These are phyloP conservation scores for Urocitellus parryii DNA, from an alignment of 2,113 vertebrate species.

Conservation along the genomic window DNA sequence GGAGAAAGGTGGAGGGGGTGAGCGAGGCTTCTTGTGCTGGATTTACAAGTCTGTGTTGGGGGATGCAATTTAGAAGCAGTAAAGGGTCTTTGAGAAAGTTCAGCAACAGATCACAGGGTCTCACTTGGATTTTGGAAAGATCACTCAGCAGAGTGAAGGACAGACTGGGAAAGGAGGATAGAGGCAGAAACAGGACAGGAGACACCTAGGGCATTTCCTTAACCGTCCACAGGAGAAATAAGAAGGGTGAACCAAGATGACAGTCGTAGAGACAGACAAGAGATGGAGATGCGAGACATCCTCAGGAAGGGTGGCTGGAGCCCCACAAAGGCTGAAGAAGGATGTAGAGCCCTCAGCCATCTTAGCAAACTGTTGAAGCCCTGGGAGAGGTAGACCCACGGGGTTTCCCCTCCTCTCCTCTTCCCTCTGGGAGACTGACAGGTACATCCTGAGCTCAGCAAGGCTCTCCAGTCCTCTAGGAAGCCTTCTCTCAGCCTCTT, in stretches of 20 bases:
- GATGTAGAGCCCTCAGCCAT: not conserved
- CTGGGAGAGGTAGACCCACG: fast-evolving
- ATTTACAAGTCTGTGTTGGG: not conserved
- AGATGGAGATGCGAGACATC: fast-evolving
- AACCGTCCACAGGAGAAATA: fast-evolving
- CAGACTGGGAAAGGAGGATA: not conserved
- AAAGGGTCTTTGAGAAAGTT: not conserved
- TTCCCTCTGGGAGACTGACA: fast-evolving
- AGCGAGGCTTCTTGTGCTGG: not conserved
- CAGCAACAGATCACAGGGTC: not conserved
- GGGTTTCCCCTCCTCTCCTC: not conserved
- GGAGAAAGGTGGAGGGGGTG: not conserved
- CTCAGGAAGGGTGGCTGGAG: too few species aligned
- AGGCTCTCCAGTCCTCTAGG: not conserved
- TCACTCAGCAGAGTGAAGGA: not conserved
- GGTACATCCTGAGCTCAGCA: fast-evolving
- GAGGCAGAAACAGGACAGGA: not conserved
- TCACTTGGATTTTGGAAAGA: not conserved
- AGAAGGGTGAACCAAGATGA: not conserved
- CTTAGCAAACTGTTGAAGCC: fast-evolving
- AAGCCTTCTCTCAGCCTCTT: not conserved
- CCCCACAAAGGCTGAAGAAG: not conserved
- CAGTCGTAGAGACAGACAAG: fast-evolving
- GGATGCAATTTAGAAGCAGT: not conserved
- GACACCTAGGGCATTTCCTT: not conserved